Evolutionary conservation across 2,797 vertebrate species (phyloP), one percentile per base, ranked within the genome.

Genomic region (Betta splendens): DNA sequence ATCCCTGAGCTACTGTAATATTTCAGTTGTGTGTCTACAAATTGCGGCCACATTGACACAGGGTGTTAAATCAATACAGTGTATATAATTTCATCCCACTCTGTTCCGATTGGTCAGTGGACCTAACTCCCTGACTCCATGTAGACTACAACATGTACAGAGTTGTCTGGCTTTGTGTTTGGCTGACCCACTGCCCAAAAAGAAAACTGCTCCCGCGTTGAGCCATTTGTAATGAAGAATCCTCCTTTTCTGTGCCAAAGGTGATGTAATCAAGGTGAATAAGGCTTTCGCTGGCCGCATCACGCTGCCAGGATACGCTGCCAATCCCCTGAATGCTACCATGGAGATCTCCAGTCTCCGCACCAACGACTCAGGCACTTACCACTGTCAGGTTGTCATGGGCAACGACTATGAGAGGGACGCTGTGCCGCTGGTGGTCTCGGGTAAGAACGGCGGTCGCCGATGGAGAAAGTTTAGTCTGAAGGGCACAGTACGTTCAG

Each of bases 371-470:
- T 91, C 92, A 0, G 96, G 95, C 68, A 92, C 93, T 20, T 99
- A 95, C 78, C 94, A 91, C 64, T 99, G 97, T 85, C 89, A 96
- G 74, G 92, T 96, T 85, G 94, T 94, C 72, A 83, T 92, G 9
- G 95, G 94, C 48, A 92, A 94, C 33, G 90, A 94, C 1, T 95
- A 97, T 2, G 94, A 97, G 81, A 93, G 95, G 83, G 95, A 96
- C 64, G 89, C 94, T 39, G 89, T 98, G 78, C 89, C 93, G 2
- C 85, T 99, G 86, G 93, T 95, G 84, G 95, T 98, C 78, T 95
- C 90, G 5, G 97, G 97, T 98, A 80, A 92, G 94, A 73, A 53
- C 73, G 55, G 69, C 76, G 77, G 38, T 53, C 36, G 20, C 47
- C 20, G 40, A 1, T 3, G 1, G 13, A 54, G 29, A 62, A 62